Evolutionary conservation across 1,140 invertebrate species (phyloP), one percentile per base, ranked within the genome.

Genomic region (Oncopeltus fasciatus): DNA sequence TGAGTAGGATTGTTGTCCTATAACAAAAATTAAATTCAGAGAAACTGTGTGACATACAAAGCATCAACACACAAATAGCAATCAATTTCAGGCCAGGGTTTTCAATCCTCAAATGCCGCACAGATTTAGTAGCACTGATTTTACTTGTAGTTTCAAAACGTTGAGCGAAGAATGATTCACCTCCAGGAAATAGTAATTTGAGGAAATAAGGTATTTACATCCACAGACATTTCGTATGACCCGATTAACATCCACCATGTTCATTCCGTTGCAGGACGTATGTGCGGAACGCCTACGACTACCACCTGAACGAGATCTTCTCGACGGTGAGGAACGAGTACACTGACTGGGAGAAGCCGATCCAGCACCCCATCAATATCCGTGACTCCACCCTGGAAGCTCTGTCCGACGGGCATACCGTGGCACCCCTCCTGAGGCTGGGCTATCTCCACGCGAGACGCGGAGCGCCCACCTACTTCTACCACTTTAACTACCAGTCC

Each of bases 301-400:
- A 86, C 71, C 91, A 95, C 72, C 79, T 91, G 66, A 91, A 92
- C 75, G 91, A 95, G 74, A 93, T 95, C 61, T 91, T 90, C 70
- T 85, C 90, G 26, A 90, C 92, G 9, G 82, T 95, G 12, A 77
- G 88, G 28, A 93, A 95, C 75, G 90, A 95, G 72, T 96, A 96
- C 74, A 92, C 89, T 31, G 88, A 93, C 73, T 93, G 90, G 90
- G 85, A 88, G 70, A 85, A 89, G 68, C 84, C 87, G 3, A 88
- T 87, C 27, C 81, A 87, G 59, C 87, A 92, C 70, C 88, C 89
- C 0, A 86, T 90, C 69, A 87, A 87, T 71, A 80, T 88, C 51
- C 74, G 92, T 11, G 89, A 95, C 72, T 87, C 86, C 16, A 88
- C 92, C 0, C 83, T 95, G 73, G 89, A 92, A 68, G 83, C 92